phyloP scores from a whole-genome alignment of 2,888 invertebrate species.

The Sylvicola cinctus region DNA sequence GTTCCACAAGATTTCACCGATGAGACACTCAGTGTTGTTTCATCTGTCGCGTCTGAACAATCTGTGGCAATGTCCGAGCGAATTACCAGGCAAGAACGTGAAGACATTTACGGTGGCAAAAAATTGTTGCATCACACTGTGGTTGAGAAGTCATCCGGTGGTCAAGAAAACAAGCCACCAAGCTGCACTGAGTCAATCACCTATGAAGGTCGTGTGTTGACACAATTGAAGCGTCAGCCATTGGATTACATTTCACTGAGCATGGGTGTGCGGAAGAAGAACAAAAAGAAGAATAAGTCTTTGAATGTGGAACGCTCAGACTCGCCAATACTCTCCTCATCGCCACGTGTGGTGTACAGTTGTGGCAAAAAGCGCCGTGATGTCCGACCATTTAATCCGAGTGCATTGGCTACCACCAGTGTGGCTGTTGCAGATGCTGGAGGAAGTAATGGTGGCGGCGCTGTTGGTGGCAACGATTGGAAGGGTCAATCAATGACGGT shows the following conservation, averaged over 20 bases:
- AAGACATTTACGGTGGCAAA: conserved; percentile 16
- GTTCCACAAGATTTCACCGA: conserved; percentile 22
- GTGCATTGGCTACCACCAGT: conserved; percentile 11
- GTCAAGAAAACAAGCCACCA: conserved; percentile 22
- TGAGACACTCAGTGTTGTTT: conserved; percentile 53
- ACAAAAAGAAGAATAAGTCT: conserved; percentile 42
- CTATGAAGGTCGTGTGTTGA: conserved; percentile 30
- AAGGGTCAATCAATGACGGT: conserved; percentile 51
- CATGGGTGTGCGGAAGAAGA: conserved; percentile 45
- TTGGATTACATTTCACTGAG: conserved; percentile 51
- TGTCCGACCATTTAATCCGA: conserved; percentile 29
- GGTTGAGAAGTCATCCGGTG: conserved; percentile 13
- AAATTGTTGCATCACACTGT: conserved; percentile 9
- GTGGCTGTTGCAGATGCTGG: conserved; percentile 3
- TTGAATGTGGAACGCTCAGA: conserved; percentile 40
- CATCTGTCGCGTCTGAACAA: conserved; percentile 52
- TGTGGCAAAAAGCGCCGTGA: conserved; percentile 33
- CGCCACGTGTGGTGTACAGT: conserved; percentile 41
- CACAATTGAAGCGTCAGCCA: conserved; percentile 48
- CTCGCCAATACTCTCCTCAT: conserved; percentile 44
- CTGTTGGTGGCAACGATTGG: conserved; percentile 25
- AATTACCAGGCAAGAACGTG: conserved; percentile 35
- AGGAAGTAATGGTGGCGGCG: conserved; percentile 5
- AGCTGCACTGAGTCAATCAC: conserved; percentile 12
- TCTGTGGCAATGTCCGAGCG: conserved; percentile 48